A percentile compares a stretch with the other conserved stretches of the same genome.
Evolutionary conservation across 2,888 invertebrate genomes (phyloP).

Genomic region (Drosophila macrospina): DNA sequence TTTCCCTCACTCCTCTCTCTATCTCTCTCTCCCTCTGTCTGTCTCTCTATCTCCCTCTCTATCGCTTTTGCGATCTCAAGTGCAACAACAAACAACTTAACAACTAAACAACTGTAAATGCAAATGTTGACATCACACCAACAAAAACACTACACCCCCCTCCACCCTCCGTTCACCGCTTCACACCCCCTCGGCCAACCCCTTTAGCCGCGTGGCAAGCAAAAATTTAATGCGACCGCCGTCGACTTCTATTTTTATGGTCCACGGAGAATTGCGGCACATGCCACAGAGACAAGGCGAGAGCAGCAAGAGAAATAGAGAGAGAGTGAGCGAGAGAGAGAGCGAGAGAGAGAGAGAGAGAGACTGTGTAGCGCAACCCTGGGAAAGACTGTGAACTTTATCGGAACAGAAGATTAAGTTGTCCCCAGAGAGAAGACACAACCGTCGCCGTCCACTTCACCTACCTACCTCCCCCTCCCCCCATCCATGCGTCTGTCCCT

Average conservation of each 20-base stretch:
- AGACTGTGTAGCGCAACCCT: constrained; percentile 50
- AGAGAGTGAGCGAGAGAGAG: constrained; percentile 1
- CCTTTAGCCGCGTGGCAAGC: constrained; percentile 66
- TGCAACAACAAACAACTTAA: constrained; percentile 72
- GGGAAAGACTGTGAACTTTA: constrained; percentile 71
- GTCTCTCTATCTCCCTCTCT: constrained; percentile 1
- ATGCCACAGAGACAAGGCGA: constrained; percentile 57
- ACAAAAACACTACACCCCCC: constrained; percentile 27
- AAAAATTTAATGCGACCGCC: constrained; percentile 65
- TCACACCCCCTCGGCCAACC: not conserved
- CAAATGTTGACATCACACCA: constrained; percentile 78
- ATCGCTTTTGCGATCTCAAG: constrained; percentile 51
- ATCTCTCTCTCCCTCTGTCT: too few relatives aligned
- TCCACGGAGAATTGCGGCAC: constrained; percentile 83
- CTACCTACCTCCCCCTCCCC: too few relatives aligned
- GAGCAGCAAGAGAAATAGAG: too few relatives aligned
- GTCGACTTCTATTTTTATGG: constrained; percentile 66
- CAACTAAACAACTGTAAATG: constrained; percentile 75
- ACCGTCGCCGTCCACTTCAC: not conserved
- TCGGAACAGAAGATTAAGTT: constrained; percentile 80
- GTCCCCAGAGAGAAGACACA: constrained; percentile 66
- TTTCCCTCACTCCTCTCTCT: constrained; percentile 3
- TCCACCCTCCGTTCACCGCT: too few relatives aligned
- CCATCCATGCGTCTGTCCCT: too few relatives aligned
- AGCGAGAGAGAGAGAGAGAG: not conserved